These are phyloP conservation scores for Pteropus alecto DNA, from an alignment of 2,113 vertebrate genomes.

Conservation along the genomic window DNA sequence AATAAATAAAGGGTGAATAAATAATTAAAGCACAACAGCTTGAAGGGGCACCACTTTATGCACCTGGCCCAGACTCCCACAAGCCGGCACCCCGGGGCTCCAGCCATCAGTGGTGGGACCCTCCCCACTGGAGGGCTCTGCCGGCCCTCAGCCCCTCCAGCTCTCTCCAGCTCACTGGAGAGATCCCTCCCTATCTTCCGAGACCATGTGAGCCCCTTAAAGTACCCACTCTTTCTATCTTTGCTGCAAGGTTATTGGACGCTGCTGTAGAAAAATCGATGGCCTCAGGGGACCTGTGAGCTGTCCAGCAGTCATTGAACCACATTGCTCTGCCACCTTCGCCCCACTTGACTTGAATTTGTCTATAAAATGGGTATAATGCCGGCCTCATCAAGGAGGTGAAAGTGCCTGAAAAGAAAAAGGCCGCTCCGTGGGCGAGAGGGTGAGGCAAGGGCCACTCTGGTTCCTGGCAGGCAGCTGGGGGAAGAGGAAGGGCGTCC, in stretches of 20 bases:
- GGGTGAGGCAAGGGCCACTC: too few species aligned
- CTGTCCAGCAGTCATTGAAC: neutral
- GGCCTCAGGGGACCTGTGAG: too few species aligned
- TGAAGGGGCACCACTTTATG: neutral
- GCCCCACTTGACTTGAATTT: neutral
- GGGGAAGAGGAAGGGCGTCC: neutral
- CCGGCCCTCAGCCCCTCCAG: neutral
- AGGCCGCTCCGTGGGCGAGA: neutral
- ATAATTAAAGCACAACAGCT: neutral
- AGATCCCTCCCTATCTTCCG: neutral
- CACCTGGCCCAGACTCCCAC: neutral
- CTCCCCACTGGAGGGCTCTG: rapidly evolving
- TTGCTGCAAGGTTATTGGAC: neutral
- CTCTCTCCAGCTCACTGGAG: neutral
- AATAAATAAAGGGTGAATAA: constrained; percentile 11
- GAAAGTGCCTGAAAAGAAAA: neutral
- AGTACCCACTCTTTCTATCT: neutral
- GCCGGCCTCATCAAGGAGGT: neutral
- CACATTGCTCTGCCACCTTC: neutral
- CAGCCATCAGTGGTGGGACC: rapidly evolving
- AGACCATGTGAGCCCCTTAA: neutral
- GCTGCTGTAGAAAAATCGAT: rapidly evolving
- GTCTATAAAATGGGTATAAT: neutral
- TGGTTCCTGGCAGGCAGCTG: neutral
- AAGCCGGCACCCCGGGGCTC: rapidly evolving